Evolutionary conservation across 92 coral and sea anemone genomes (phyloP).

Genomic region (Epizoanthus scotinus): DNA sequence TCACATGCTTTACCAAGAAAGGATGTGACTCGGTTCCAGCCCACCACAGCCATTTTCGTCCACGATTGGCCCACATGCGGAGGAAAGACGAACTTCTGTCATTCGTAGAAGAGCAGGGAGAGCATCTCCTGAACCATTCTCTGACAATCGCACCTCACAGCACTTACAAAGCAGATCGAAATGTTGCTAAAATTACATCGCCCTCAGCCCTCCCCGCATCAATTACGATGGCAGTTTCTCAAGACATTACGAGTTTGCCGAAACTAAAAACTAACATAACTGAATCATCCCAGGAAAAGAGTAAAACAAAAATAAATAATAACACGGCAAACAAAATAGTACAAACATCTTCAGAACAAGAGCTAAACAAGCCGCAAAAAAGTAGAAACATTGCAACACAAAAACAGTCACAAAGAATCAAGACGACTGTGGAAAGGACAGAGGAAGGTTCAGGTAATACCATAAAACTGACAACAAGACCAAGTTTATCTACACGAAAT

Average conservation of each 20-base stretch:
- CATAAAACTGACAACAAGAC: not conserved
- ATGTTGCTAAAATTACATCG: conserved; percentile 25
- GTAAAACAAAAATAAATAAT: not conserved
- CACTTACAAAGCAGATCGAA: conserved; percentile 23
- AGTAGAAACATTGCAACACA: not conserved
- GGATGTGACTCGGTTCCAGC: conserved; percentile 78
- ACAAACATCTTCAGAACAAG: not conserved
- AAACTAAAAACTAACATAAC: not conserved
- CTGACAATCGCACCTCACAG: conserved; percentile 31
- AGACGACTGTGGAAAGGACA: not conserved
- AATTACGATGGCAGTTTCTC: conserved; percentile 8
- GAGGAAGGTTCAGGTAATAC: not conserved
- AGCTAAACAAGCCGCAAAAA: not conserved
- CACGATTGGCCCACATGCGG: conserved; percentile 67
- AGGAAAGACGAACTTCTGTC: conserved; percentile 70
- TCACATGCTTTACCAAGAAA: conserved; percentile 74
- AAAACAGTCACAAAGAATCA: not conserved
- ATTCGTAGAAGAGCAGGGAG: conserved; percentile 71
- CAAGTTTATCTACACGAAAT: no score
- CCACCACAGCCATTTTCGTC: conserved; percentile 65
- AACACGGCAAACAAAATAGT: not conserved
- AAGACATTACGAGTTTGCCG: not conserved
- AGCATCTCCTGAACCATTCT: not conserved
- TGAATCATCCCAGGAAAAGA: not conserved
- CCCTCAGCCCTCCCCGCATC: conserved; percentile 66